These are phyloP conservation scores for Silurus glanis DNA, from an alignment of 2,113 vertebrate genomes.

Conservation along the genomic window DNA sequence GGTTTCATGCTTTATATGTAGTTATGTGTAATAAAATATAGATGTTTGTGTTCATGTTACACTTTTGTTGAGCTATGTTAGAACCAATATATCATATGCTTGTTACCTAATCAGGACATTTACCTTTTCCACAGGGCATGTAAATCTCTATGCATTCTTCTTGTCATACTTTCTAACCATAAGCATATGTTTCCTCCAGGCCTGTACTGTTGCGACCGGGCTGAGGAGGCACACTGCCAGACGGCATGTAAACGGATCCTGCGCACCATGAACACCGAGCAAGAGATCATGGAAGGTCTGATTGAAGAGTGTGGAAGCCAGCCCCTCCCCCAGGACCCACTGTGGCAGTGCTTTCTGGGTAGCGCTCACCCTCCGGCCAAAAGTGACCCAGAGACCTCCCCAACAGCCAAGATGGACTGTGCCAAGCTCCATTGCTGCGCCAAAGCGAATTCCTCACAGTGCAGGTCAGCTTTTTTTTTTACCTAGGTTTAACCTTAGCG, in stretches of 20 bases:
- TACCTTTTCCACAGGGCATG: background rate
- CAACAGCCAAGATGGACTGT: constrained; percentile 89
- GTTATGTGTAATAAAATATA: too few relatives aligned
- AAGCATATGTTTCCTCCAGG: constrained; percentile 67
- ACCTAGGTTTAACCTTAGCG: background rate
- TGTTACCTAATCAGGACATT: constrained; percentile 10
- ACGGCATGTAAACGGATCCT: constrained; percentile 88
- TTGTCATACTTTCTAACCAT: background rate
- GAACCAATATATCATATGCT: background rate
- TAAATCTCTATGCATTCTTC: background rate
- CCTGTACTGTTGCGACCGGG: constrained; percentile 94
- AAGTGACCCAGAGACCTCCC: constrained; percentile 83
- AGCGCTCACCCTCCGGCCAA: constrained; percentile 84
- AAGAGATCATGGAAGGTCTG: constrained; percentile 95
- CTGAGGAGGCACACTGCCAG: constrained; percentile 89
- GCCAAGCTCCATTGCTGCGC: constrained; percentile 97
- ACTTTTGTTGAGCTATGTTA: background rate
- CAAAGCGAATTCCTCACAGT: constrained; percentile 92
- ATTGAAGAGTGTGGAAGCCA: constrained; percentile 89
- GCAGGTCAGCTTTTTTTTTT: constrained; percentile 77
- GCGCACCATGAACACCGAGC: constrained; percentile 93
- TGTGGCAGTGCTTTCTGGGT: constrained; percentile 97
- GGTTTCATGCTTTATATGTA: background rate
- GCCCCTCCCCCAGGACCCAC: constrained; percentile 95
- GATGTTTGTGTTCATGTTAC: constrained; percentile 8